phyloP scores from a whole-genome alignment of 2,888 invertebrate genomes.

The Brenthis ino region DNA sequence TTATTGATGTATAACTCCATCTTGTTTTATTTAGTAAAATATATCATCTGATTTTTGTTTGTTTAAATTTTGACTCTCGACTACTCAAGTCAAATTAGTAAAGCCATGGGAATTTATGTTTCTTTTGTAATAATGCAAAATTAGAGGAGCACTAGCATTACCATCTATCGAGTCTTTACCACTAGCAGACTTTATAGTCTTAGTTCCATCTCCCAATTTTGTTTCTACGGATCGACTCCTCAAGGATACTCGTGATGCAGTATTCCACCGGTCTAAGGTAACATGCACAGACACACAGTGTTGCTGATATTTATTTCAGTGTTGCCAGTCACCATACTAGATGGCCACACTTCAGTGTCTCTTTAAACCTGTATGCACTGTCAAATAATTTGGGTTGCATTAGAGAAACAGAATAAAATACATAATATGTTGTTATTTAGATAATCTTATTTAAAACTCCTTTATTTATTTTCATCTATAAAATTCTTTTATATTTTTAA shows the following conservation, averaged over 20 bases:
- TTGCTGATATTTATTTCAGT: conserved; percentile 31
- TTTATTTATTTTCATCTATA: too few species aligned
- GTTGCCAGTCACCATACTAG: conserved; percentile 26
- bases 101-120: not conserved
- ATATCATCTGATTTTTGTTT: not conserved
- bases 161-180: conserved; percentile 29
- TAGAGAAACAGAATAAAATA: not conserved
- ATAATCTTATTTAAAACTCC: too few species aligned
- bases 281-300: conserved; percentile 45
- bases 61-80: not conserved
- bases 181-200: conserved; percentile 32
- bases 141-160: conserved; percentile 30
- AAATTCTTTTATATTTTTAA: not conserved
- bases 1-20: conserved; percentile 3
- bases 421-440: not conserved
- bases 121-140: not conserved
- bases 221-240: conserved; percentile 53
- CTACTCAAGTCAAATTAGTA: not conserved
- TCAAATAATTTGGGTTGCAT: not conserved
- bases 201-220: conserved; percentile 41
- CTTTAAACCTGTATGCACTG: conserved; percentile 19
- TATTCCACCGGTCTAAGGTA: conserved; percentile 75
- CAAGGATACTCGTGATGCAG: conserved; percentile 72
- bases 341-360: conserved; percentile 21
- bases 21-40: too few species aligned